Base-by-base conservation (phyloP, 1,140 invertebrate genomes). In the Wasmannia auropunctata region DNA sequence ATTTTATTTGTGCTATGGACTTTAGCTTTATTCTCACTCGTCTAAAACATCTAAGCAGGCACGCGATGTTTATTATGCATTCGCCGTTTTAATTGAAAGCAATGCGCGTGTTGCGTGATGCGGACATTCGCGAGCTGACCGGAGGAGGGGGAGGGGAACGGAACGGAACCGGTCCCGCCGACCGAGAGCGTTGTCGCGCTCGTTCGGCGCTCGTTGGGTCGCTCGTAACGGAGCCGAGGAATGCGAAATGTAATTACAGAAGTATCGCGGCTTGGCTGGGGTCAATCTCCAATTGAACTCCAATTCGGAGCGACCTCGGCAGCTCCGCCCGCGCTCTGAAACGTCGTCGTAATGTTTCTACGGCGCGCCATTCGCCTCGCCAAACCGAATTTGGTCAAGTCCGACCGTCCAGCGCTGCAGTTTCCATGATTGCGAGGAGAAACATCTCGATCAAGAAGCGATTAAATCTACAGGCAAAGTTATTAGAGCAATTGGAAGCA, bases 171-270 rank as follows among this genome's bases (percentile, higher is more conserved):
- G 90, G 87, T 88, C 88, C 37, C 51, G 11, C 46, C 67, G 74
- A 76, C 25, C 25, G 58, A 58, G 86, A 85, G 84, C 56, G 58
- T 72, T 88, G 86, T 91, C 86, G 88, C 83, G 88, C 86, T 89
- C 77, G 88, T 90, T 90, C 77, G 88, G 79, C 10, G 72, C 88
- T 85, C 89, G 88, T 90, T 51, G 60, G 37, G 58, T 31, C 63
- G 90, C 87, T 90, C 88, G 89, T 91, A 91, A 91, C 89, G 70
- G n/a, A n/a, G n/a, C 58, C 90, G 85, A 49, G 90, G 90, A 91
- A 91, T 91, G 90, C 87, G 87, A 91, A 91, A 91, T 91, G 89
- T 90, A 91, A 91, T 91, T 91, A 91, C 88, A 86, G 87, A 90
- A 91, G 79, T 91, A 85, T 91, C 90, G 89, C 84, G 89, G n/a